These are phyloP conservation scores for silkworm (Bombyx mori) DNA, from an alignment of 1,140 invertebrate species.

Conservation along the genomic window DNA sequence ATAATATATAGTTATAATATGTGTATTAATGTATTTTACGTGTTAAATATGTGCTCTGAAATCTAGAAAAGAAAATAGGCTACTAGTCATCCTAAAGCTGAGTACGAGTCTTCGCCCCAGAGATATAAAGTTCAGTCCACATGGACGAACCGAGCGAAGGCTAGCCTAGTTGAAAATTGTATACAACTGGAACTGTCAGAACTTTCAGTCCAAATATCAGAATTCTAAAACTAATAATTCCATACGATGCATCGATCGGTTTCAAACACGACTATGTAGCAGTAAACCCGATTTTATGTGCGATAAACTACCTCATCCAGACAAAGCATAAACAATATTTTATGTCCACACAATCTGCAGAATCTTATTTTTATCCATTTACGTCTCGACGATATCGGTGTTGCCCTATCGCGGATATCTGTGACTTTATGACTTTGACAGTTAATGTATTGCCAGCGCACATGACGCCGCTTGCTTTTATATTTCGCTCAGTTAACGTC, in stretches of 20 bases:
- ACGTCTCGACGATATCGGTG: slow-evolving; percentile 7
- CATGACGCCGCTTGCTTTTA: neutral
- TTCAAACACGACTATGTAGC: slow-evolving; percentile 46
- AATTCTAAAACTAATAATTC: neutral
- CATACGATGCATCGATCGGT: slow-evolving; percentile 35
- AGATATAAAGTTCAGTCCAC: too few relatives aligned
- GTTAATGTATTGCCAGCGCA: slow-evolving; percentile 33
- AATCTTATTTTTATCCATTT: slow-evolving; percentile 56
- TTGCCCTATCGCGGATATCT: slow-evolving; percentile 10
- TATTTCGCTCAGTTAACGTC: too few relatives aligned
- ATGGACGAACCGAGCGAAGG: too few relatives aligned
- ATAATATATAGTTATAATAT: too few relatives aligned
- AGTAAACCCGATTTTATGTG: slow-evolving; percentile 52
- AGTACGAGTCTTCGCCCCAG: too few relatives aligned
- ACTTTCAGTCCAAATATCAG: too few relatives aligned
- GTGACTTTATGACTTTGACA: slow-evolving; percentile 31
- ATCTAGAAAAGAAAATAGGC: too few relatives aligned
- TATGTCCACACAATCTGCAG: slow-evolving; percentile 56
- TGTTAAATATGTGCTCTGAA: too few relatives aligned
- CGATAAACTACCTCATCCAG: slow-evolving; percentile 58
- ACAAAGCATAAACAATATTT: slow-evolving; percentile 66
- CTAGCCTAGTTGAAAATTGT: too few relatives aligned
- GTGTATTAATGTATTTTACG: too few relatives aligned
- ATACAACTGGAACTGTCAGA: too few relatives aligned
- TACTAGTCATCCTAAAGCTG: too few relatives aligned